Conservation (phyloP, 2,797 vertebrate species). For the Otolemur crassicaudatus region DNA sequence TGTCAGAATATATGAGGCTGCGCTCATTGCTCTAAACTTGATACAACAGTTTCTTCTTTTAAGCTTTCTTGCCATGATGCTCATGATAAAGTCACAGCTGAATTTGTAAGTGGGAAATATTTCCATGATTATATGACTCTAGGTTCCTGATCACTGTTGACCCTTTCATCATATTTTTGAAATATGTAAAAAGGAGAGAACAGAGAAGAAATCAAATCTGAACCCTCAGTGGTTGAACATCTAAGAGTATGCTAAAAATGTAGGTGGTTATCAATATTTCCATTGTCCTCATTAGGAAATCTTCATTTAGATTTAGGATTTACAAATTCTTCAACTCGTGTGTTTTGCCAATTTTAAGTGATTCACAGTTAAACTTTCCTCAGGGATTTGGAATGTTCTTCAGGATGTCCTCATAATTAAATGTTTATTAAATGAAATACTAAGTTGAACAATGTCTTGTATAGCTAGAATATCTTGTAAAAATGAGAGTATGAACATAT, state of each 20-base stretch:
- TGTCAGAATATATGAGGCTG: neutral
- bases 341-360: neutral
- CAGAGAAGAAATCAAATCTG: neutral
- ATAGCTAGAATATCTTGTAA: conserved; percentile 1
- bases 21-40: conserved; percentile 1
- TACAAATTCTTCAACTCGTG: neutral
- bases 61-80: neutral
- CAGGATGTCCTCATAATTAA: neutral
- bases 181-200: neutral
- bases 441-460: neutral
- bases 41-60: conserved; percentile 4
- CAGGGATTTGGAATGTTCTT: neutral
- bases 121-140: neutral
- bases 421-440: neutral
- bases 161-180: neutral
- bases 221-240: neutral
- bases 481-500: neutral
- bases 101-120: conserved; percentile 7
- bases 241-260: neutral
- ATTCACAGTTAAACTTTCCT: conserved; percentile 22
- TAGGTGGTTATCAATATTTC: neutral
- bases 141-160: neutral
- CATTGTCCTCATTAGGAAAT: conserved; percentile 9
- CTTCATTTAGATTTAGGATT: conserved; percentile 11
- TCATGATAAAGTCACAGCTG: neutral